These are phyloP conservation scores for Exocentrus adspersus DNA, from an alignment of 2,888 invertebrate genomes.

Conservation along the genomic window DNA sequence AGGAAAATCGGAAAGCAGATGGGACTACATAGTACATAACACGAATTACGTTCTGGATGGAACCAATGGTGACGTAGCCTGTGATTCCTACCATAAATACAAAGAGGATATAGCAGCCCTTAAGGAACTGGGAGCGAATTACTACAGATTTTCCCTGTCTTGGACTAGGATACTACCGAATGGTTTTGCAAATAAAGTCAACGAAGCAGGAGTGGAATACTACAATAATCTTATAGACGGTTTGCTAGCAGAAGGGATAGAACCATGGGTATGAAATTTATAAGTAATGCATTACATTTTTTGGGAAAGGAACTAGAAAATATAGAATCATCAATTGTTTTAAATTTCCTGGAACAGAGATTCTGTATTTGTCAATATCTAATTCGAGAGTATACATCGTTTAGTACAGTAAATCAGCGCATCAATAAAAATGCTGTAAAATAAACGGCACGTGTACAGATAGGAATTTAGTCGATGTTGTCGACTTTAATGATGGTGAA, in stretches of 20 bases:
- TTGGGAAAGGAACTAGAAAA: too few relatives aligned
- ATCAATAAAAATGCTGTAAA: too few relatives aligned
- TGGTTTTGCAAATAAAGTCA: not conserved
- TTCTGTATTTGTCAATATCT: too few relatives aligned
- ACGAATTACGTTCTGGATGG: not conserved
- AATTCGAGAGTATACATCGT: too few relatives aligned
- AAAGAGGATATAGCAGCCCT: not conserved
- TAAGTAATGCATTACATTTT: too few relatives aligned
- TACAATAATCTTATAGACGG: not conserved
- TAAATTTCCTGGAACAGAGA: too few relatives aligned
- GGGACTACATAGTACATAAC: conserved; percentile 57
- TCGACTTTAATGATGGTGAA: too few relatives aligned
- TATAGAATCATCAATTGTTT: too few relatives aligned
- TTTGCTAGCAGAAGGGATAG: not conserved
- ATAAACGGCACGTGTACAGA: too few relatives aligned
- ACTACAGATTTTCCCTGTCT: conserved; percentile 1
- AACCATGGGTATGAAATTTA: not conserved
- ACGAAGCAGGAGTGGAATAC: not conserved
- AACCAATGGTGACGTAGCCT: conserved; percentile 72
- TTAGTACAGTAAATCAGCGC: too few relatives aligned
- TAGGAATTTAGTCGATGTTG: too few relatives aligned
- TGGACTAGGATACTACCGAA: not conserved
- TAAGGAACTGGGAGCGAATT: not conserved
- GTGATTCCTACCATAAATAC: conserved; percentile 71
- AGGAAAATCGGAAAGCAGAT: conserved; percentile 45